Evolutionary conservation across 2,888 invertebrate genomes (phyloP), one percentile per base, ranked within the genome.

Genomic region (Nomada flava): DNA sequence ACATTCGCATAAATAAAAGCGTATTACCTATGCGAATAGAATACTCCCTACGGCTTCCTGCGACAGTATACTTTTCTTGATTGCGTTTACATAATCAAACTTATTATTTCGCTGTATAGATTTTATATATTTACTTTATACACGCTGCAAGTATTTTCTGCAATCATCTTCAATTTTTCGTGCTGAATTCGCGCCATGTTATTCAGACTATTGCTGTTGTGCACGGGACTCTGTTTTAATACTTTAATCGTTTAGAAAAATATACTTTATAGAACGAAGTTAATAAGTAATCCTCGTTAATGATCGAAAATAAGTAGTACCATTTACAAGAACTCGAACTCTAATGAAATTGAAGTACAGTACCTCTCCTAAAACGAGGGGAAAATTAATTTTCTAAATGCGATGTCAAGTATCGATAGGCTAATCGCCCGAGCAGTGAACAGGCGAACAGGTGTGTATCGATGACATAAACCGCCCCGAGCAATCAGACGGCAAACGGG

Each of bases 401-500:
- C 50, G 70, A 70, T 64, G 67, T n/a, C 15, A 59, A 59, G 52
- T 67, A 73, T 79, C 67, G 62, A 57, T 71, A 57, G 59, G 72
- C 79, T 72, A 78, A 88, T 77, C 79, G 77, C 59, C 71, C 60
- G 44, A 20, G 10, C 26, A 44, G 57, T 10, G 44, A 20, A 13
- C 26, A 44, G 57, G 13, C 47, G 64, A 59, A 79, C 79, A 75
- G 71, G 70, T 81, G 76, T 42, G 75, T 85, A 84, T 86, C 86
- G 82, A 76, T 82, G 83, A 85, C 83, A 70, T 70, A 85, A 86
- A 86, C 77, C 80, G 74, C 76, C 73, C 72, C 62, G 50, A 77
- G 86, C 79, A 82, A 85, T 79, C 82, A 76, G 53, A 68, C 72
- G 65, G 85, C 84, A 88, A 90, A 90, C 87, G 84, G 90, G 90